Percentiles rank a stretch among this genome's conserved stretches.
These are phyloP conservation scores for Pipra filicauda DNA, from an alignment of 2,113 vertebrate species.

Conservation along the genomic window DNA sequence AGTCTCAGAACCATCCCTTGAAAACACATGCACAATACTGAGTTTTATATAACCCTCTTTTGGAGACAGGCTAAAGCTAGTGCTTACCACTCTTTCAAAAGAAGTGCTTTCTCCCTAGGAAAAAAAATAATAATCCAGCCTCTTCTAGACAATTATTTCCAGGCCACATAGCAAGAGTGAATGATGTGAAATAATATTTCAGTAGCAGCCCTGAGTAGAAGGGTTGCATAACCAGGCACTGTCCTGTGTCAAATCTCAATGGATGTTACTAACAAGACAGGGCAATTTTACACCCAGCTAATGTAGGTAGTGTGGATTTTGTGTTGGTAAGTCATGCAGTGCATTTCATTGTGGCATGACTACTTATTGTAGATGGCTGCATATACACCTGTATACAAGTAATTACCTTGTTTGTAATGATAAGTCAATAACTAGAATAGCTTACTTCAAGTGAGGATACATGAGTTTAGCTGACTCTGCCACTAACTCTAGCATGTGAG, in stretches of 20 bases:
- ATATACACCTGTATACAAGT: not conserved
- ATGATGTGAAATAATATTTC: conserved; percentile 49
- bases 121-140: not conserved
- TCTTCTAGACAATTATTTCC: conserved; percentile 51
- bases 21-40: not conserved
- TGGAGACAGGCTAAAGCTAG: not conserved
- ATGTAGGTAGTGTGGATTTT: not conserved
- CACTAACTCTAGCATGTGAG: not conserved
- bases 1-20: not conserved
- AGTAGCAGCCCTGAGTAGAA: conserved; percentile 1
- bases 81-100: not conserved
- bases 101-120: not conserved
- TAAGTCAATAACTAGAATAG: not conserved
- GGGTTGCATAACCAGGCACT: conserved; percentile 31
- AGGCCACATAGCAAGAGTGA: conserved; percentile 45
- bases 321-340: not conserved
- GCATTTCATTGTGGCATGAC: not conserved
- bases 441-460: not conserved
- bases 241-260: not conserved
- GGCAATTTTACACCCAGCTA: not conserved
- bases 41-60: conserved; percentile 26
- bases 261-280: not conserved
- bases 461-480: not conserved
- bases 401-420: not conserved
- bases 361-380: not conserved